Conservation (phyloP, 1,140 invertebrate genomes). For the Meloidogyne floridensis region DNA sequence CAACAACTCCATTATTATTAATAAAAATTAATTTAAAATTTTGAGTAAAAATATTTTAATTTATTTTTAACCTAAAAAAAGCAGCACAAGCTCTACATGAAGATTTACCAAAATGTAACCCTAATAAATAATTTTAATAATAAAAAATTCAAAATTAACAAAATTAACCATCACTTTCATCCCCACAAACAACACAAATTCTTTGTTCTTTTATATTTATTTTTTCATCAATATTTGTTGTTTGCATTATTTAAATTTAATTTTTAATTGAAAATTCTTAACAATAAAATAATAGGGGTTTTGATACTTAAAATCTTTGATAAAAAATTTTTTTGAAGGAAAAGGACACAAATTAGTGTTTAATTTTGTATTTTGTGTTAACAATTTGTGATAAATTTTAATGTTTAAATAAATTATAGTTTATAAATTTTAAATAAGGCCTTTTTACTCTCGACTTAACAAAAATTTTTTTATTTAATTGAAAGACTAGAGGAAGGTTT, state of each 20-base stretch:
- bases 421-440: too few relatives aligned
- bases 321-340: too few relatives aligned
- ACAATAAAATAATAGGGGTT: neutral
- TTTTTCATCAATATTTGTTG: neutral
- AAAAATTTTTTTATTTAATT: too few relatives aligned
- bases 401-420: too few relatives aligned
- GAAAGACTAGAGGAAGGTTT: too few relatives aligned
- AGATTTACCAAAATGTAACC: conserved; percentile 55
- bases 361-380: too few relatives aligned
- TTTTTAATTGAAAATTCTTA: too few relatives aligned
- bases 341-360: too few relatives aligned
- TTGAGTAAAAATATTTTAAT: conserved; percentile 49
- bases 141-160: neutral
- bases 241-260: neutral
- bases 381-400: too few relatives aligned
- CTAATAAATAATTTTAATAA: neutral
- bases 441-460: too few relatives aligned
- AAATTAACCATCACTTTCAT: conserved; percentile 44
- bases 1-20: too few relatives aligned
- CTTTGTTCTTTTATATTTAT: conserved; percentile 25
- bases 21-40: conserved; percentile 9
- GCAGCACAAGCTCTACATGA: conserved; percentile 57
- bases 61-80: conserved; percentile 45
- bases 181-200: conserved; percentile 50
- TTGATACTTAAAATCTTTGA: neutral